Conservation (phyloP, 2,797 vertebrate genomes). For the Moxostoma hubbsi region DNA sequence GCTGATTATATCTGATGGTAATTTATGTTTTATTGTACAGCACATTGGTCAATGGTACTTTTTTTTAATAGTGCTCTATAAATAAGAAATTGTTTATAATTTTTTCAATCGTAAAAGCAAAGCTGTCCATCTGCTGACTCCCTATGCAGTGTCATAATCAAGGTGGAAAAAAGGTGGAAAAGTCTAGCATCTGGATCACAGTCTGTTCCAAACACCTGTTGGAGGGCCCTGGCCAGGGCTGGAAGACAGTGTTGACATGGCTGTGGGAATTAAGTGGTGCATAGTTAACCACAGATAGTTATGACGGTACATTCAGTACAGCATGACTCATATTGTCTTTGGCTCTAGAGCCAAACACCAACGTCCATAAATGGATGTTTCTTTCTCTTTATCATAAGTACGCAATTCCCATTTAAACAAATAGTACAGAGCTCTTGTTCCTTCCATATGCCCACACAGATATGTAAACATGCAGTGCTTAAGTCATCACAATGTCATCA, state of each 20-base stretch:
- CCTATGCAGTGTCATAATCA: not conserved
- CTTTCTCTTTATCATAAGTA: conserved; percentile 24
- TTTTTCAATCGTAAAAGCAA: not conserved
- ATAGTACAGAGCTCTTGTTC: not conserved
- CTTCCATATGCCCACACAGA: conserved; percentile 12
- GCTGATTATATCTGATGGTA: too few relatives aligned
- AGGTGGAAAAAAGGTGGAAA: too few relatives aligned
- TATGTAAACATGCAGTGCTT: conserved; percentile 40
- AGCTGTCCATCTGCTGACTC: not conserved
- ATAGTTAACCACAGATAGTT: conserved; percentile 39
- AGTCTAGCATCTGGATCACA: conserved; percentile 28
- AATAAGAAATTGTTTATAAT: too few relatives aligned
- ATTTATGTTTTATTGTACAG: too few relatives aligned
- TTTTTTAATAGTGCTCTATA: too few relatives aligned
- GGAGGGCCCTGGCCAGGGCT: conserved; percentile 9
- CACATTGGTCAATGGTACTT: too few relatives aligned
- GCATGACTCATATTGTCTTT: conserved; percentile 40
- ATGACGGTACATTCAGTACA: conserved; percentile 18
- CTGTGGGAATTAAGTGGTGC: conserved; percentile 16
- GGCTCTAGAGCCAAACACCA: conserved; percentile 24
- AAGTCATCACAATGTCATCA: conserved; percentile 36
- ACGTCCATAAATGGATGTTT: conserved; percentile 42
- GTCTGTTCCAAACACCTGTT: conserved; percentile 56
- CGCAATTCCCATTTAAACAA: not conserved
- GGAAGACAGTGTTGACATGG: conserved; percentile 19